Base-by-base conservation (phyloP, 2,113 vertebrate genomes). In the Solea solea region DNA sequence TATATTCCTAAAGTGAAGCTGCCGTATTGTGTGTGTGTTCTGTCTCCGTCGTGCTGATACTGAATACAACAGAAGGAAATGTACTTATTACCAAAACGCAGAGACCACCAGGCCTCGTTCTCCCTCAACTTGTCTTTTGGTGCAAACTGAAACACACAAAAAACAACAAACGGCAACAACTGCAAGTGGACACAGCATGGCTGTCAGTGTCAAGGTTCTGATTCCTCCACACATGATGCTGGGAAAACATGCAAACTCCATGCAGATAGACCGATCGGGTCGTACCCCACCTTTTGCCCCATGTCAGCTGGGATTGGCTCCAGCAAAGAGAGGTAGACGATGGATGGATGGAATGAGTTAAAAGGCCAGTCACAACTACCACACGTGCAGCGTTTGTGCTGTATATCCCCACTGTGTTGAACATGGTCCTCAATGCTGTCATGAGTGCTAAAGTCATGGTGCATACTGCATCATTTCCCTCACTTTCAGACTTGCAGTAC, bases 21-120 rank as follows among this genome's bases (percentile, higher is more conserved):
- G 62, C 70, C 53, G 78, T 85, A n/a, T n/a, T n/a, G 87, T 81
- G 88, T 87, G 89, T 88, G 86, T 85, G 86, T 86, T 79, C 84
- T 58, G 51, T 74, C 85, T 73, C 60, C 69, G 67, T 77, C 76
- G 69, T 55, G 16, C 60, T 54, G 21, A 71, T 56, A 41, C 67
- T 66, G 65, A 64, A 66, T 61, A 57, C 60, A 60, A 42, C 78
- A 80, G 70, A 88, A 56, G 68, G 69, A 83, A 86, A 86, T 80
- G 48, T 74, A 76, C 76, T 84, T 81, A 81, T 72, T 41, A 28
- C 41, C 59, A n/a, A 59, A 73, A 59, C 67, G 67, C 41, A 72
- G 25, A 72, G 68, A 81, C 64, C 69, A 63, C 65, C 46, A 49
- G 49, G 52, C 53, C 14, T 27, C 39, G 54, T 34, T 57, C 52